Conservation (phyloP, 1,140 invertebrate genomes). For the Belonocnema kinseyi region DNA sequence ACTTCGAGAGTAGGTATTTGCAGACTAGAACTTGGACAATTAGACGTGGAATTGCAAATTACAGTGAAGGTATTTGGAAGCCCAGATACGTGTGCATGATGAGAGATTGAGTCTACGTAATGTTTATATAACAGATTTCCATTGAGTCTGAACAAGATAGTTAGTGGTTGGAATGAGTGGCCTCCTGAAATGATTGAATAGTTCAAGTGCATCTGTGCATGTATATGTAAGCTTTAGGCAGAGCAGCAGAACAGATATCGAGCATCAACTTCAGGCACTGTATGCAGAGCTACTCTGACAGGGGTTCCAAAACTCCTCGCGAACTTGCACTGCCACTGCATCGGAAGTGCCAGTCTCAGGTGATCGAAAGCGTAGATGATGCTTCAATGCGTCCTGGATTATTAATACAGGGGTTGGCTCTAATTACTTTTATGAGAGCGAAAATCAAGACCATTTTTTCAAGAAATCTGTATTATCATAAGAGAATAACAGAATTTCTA, state of each 20-base stretch:
- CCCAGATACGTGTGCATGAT: conserved; percentile 6
- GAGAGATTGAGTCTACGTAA: background rate
- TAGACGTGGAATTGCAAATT: conserved; percentile 20
- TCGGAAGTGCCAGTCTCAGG: conserved; percentile 53
- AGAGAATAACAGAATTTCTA: too few species aligned
- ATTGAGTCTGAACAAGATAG: conserved; percentile 13
- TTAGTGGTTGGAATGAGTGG: conserved; percentile 14
- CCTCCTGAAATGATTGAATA: conserved; percentile 6
- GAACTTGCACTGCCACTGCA: conserved; percentile 44
- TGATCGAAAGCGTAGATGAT: conserved; percentile 49
- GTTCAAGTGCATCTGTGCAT: background rate
- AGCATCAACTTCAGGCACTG: conserved; percentile 23
- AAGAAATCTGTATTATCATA: too few species aligned
- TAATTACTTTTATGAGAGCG: background rate
- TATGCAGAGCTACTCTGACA: conserved; percentile 16
- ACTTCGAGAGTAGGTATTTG: conserved; percentile 2
- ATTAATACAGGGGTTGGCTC: conserved; percentile 15
- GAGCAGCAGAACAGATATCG: conserved; percentile 21
- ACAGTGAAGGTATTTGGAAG: conserved; percentile 4
- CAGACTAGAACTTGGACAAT: conserved; percentile 20
- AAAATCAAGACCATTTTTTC: too few species aligned
- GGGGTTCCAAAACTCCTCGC: conserved; percentile 52
- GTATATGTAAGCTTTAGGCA: conserved; percentile 3
- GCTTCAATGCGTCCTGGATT: conserved; percentile 38
- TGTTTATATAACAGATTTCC: conserved; percentile 22